Evolutionary conservation across 2,888 invertebrate species (phyloP).

Genomic region (Tiliacea citrago): DNA sequence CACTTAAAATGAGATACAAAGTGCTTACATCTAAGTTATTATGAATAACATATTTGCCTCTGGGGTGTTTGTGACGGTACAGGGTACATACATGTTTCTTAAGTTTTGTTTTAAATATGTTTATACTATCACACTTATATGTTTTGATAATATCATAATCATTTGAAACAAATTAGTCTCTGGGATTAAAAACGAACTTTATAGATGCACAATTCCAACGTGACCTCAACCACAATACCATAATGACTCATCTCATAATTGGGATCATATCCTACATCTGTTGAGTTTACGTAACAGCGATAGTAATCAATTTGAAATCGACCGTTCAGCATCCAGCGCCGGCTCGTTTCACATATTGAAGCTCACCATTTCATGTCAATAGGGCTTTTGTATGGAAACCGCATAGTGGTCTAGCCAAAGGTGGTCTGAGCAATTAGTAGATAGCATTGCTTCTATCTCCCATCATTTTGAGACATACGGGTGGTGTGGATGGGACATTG

Average conservation of each 20-base stretch:
- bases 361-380: slow-evolving; percentile 79
- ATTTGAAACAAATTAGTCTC: too few species aligned
- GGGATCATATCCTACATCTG: slow-evolving; percentile 40
- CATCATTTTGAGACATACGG: slow-evolving; percentile 64
- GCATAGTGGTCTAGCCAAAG: slow-evolving; percentile 79
- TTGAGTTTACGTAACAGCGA: slow-evolving; percentile 44
- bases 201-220: neutral
- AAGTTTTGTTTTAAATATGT: too few species aligned
- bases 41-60: too few species aligned
- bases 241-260: slow-evolving; percentile 38
- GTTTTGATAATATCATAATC: too few species aligned
- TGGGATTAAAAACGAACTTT: too few species aligned
- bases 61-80: too few species aligned
- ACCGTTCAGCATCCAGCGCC: slow-evolving; percentile 65
- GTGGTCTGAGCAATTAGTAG: slow-evolving; percentile 84
- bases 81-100: too few species aligned
- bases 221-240: slow-evolving; percentile 6
- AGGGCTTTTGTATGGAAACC: slow-evolving; percentile 84
- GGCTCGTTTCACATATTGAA: slow-evolving; percentile 76
- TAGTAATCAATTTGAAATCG: slow-evolving; percentile 75
- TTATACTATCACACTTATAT: too few species aligned
- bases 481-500: neutral
- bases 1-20: too few species aligned
- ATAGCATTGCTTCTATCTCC: slow-evolving; percentile 76
- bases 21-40: too few species aligned